Evolutionary conservation across 2,888 invertebrate genomes (phyloP), one percentile per base, ranked within the genome.

Genomic region (Lasioglossum morio): DNA sequence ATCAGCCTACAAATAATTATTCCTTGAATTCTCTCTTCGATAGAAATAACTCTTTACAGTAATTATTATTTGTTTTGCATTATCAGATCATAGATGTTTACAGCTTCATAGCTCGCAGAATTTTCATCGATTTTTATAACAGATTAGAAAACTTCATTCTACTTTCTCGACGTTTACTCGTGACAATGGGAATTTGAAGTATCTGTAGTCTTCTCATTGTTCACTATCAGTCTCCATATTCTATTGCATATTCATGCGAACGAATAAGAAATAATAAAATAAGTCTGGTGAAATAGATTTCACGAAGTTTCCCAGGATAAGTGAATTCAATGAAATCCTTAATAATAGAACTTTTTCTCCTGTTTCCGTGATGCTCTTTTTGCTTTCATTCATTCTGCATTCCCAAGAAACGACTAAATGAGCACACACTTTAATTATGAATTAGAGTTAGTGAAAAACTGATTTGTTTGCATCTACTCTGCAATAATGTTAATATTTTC

Each of bases 1-100:
- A 88, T 88, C 79, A 82, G 84, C 88, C 85, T 81, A 82, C 72
- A 84, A 81, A 73, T 84, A 60, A 30, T 74, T 57, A 46, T 60
- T 79, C 57, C 75, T 70, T 69, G 74, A 78, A 77, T 53, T 30
- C 81, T 46, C 60, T 63, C 7, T 30, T 43, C 40, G 40, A 43
- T 34, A 60, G n/a, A 2, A 53, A 30, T 30, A 14, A 37, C 30
- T 7, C 30, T 16, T 63, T 30, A 19, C 30, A 5, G 7, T 30
- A 63, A 63, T 30, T 30, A 19, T 14, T 30, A 30, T 19, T 30
- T 30, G 16, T 63, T 30, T 16, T 8, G 19, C 63, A 8, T 30
- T 19, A 63, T 63, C 16, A 16, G 16, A 16, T 63, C 63, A 30
- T 12, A 57, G 8, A n/a, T 57, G 10, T 57, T 10, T 57, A 10